Evolutionary conservation across 2,113 vertebrate species (phyloP), one percentile per base, ranked within the genome.

Genomic region (Microcebus tavaratra): DNA sequence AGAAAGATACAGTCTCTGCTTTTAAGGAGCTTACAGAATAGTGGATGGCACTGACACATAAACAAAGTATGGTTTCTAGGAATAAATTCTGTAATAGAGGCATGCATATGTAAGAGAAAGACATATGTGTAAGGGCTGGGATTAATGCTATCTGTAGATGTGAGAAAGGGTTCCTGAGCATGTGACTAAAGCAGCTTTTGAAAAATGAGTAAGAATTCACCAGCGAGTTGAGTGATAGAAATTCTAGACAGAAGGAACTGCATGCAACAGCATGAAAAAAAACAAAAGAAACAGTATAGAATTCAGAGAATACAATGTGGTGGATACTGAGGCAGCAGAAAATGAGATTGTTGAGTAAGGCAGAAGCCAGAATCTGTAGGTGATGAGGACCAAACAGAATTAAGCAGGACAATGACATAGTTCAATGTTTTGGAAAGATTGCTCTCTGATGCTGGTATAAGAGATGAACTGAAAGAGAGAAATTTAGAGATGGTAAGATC

Each of bases 201-300:
- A 55, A 82, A 95, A 91, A 88, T n/a, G 21, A 79, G 8, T 82
- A 90, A 68, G 55, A 96, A 93, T 79, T 84, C 50, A 65, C 65
- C 39, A 92, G 15, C 48, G 13, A 88, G n/a, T 0, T 17, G 18
- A 83, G 63, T 42, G 50, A 55, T 21, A 63, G 20, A 65, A 48
- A 57, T n/a, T 90, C 39, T 81, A 93, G 45, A 73, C 14, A 93
- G 53, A 94, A 29, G 59, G 57, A 90, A 34, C 20, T 67, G 45
- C 36, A 68, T 11, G 31, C 9, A 82, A 88, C 23, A 55, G 20
- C 13, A 53, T 36, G 27, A 25, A 75, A 80, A 80, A 90, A 81
- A 70, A 29, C 59, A 61, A 90, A 31, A 75, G 75, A 90, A 81
- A 68, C 4, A 13, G 12, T 42, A 84, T 1, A 75, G 36, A 86